Base-by-base conservation (phyloP, 2,888 invertebrate genomes). In the Nudaria mundana region DNA sequence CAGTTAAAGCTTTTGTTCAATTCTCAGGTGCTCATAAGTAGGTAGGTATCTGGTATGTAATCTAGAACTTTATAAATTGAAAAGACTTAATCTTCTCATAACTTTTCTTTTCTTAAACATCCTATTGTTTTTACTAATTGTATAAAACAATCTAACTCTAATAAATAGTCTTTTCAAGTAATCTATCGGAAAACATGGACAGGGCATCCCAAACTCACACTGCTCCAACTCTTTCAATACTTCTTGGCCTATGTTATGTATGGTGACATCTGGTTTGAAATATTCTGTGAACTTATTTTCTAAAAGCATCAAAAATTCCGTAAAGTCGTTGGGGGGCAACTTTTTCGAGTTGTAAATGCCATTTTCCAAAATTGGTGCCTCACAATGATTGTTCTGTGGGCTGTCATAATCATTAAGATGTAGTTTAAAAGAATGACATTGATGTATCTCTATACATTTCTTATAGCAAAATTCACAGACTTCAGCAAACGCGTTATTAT, bases 181-280 rank as follows among this genome's bases (percentile, higher is more conserved):
- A 31, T 52, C 48, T n/a, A 56, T 26, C 1, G 56, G 56, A 25
- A 56, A 59, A 23, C 54, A 56, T 8, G 49, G 44, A 15, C 58
- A 58, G 2, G 56, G 56, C 38, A 47, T 46, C 1, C 41, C 42
- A 14, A 53, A 58, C n/a, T 38, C 44, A 24, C 26, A 52, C 16
- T 40, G 40, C 6, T 39, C 40, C 8, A 56, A 34, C 12, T 48
- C 39, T 26, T 45, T 37, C 8, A 55, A 10, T 28, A 58, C 24
- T 24, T 53, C 49, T 3, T 48, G 49, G 16, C 55, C 51, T 25
- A 58, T 37, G 20, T 43, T 56, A 16, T 1, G 36, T 38, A 58
- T 42, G 13, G 45, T 32, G 1, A 37, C 16, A 13, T 45, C 37
- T n/a, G 30, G 20, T n/a, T 32, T 44, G 7, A 48, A 48, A 22